A percentile compares a stretch with the other conserved stretches of the same genome.
Evolutionary conservation across 2,113 vertebrate species (phyloP).

Genomic region (Tauraco erythrolophus): DNA sequence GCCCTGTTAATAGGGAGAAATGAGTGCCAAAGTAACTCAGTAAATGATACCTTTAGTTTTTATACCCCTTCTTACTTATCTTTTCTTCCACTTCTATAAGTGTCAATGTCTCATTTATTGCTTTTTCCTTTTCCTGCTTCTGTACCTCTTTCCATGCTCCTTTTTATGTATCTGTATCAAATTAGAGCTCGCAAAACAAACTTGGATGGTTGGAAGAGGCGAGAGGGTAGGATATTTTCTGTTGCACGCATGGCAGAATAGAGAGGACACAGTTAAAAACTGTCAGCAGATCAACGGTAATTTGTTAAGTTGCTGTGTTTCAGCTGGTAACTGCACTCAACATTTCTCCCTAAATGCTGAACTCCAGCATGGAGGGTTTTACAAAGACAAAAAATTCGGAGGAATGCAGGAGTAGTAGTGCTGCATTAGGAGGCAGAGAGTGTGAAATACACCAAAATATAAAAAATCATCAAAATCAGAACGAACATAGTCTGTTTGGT

Average conservation of each 20-base stretch:
- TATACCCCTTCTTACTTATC: neutral
- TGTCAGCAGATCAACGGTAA: neutral
- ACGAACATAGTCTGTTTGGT: neutral
- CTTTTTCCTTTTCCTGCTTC: neutral
- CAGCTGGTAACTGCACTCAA: neutral
- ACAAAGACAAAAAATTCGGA: neutral
- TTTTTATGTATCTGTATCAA: neutral
- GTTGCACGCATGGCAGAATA: neutral
- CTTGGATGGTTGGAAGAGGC: neutral
- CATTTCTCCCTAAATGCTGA: neutral
- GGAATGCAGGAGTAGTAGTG: neutral
- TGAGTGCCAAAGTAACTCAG: neutral
- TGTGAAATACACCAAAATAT: neutral
- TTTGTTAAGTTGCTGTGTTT: neutral
- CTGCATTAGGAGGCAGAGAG: neutral
- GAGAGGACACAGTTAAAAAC: neutral
- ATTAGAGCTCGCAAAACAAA: neutral
- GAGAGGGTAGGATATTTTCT: neutral
- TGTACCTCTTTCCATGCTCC: neutral
- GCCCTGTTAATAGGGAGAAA: neutral
- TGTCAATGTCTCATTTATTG: neutral
- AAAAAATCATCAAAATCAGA: neutral
- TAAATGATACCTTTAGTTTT: neutral
- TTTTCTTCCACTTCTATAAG: neutral
- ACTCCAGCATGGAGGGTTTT: neutral